These are phyloP conservation scores for Globodera rostochiensis DNA, from an alignment of 1,140 invertebrate genomes.

Conservation along the genomic window DNA sequence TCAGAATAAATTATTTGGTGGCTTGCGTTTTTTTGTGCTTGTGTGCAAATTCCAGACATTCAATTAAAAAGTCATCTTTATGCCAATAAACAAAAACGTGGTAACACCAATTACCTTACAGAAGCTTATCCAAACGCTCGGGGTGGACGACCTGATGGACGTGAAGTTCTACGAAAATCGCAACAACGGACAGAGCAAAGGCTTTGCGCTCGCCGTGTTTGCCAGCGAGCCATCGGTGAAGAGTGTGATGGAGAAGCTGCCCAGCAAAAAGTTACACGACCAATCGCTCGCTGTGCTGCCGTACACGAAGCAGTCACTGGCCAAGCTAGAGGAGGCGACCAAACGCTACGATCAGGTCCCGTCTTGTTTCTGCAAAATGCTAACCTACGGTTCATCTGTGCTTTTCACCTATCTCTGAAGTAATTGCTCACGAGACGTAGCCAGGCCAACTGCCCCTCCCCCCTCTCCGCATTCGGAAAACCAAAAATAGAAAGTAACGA, in stretches of 20 bases:
- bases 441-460: too few relatives aligned
- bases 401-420: background rate
- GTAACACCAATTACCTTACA: slow-evolving; percentile 40
- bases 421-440: too few relatives aligned
- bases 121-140: slow-evolving; percentile 65
- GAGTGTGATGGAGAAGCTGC: slow-evolving; percentile 84
- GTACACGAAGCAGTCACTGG: slow-evolving; percentile 86
- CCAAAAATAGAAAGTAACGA: too few relatives aligned
- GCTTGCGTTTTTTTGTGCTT: too few relatives aligned
- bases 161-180: slow-evolving; percentile 99
- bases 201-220: slow-evolving; percentile 86
- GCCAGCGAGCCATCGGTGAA: slow-evolving; percentile 88
- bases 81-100: slow-evolving; percentile 23
- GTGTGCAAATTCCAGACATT: too few relatives aligned
- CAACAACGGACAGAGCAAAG: slow-evolving; percentile 97
- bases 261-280: slow-evolving; percentile 85
- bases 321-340: slow-evolving; percentile 70
- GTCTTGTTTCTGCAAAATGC: slow-evolving; percentile 14
- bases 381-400: background rate
- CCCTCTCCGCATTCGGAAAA: too few relatives aligned
- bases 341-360: slow-evolving; percentile 48
- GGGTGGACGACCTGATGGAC: slow-evolving; percentile 89
- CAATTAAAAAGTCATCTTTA: too few relatives aligned
- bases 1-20: too few relatives aligned
- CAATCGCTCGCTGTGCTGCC: slow-evolving; percentile 89